These are phyloP conservation scores for Paratilapia polleni DNA, from an alignment of 2,113 vertebrate species.

Conservation along the genomic window DNA sequence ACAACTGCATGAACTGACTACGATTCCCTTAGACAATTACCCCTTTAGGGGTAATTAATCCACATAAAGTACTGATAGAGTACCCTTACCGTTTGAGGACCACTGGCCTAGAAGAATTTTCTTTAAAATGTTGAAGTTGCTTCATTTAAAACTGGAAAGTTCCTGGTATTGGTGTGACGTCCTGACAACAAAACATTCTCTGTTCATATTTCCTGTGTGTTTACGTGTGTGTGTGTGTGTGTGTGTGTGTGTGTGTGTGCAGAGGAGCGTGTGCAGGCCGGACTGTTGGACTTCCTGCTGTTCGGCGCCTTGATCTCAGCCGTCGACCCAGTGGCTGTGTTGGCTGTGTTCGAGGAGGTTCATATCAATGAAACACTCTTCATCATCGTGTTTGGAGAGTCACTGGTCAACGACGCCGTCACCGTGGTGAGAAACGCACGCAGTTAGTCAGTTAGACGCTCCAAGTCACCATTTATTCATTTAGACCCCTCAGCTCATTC, in stretches of 20 bases:
- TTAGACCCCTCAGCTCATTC: too few species aligned
- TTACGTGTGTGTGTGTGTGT: neutral
- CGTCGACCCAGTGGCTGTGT: constrained; percentile 93
- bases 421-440: constrained; percentile 89
- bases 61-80: neutral
- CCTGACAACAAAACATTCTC: neutral
- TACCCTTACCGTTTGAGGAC: accelerated
- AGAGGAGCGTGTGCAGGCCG: constrained; percentile 87
- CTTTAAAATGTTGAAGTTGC: neutral
- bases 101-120: neutral
- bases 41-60: neutral
- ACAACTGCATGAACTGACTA: too few species aligned
- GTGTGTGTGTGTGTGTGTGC: neutral
- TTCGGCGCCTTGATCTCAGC: constrained; percentile 95
- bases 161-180: neutral
- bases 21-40: too few species aligned
- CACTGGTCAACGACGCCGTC: constrained; percentile 95
- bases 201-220: neutral
- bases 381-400: constrained; percentile 98
- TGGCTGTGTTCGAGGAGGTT: constrained; percentile 96
- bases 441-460: neutral
- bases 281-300: constrained; percentile 93
- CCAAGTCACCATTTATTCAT: too few species aligned
- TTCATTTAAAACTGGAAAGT: neutral
- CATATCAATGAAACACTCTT: constrained; percentile 96